Evolutionary conservation across 2,797 vertebrate species (phyloP).

Genomic region (Rhabdophis nuchalis): DNA sequence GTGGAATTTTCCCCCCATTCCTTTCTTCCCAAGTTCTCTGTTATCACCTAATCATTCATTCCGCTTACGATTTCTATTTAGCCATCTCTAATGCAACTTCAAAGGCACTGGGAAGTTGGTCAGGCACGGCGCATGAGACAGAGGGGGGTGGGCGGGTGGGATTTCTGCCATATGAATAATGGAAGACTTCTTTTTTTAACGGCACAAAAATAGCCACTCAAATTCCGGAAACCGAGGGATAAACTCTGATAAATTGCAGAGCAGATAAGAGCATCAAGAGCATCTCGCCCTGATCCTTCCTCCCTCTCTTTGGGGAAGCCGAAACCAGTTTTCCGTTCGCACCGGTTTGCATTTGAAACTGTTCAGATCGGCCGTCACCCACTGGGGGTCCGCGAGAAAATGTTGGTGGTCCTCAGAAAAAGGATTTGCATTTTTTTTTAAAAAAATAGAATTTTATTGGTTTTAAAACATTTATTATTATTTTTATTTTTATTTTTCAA

Average conservation of each 20-base stretch:
- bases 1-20: conserved; percentile 67
- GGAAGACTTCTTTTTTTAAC: conserved; percentile 62
- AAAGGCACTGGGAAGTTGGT: conserved; percentile 72
- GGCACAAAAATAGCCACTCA: conserved; percentile 72
- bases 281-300: conserved; percentile 2
- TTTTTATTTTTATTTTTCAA: no score
- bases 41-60: conserved; percentile 82
- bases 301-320: neutral
- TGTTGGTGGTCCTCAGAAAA: no score
- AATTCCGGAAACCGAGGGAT: conserved; percentile 61
- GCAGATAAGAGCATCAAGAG: conserved; percentile 41
- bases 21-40: conserved; percentile 68
- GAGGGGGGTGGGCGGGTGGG: conserved; percentile 19
- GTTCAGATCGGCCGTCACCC: no score
- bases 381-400: no score
- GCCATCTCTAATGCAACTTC: conserved; percentile 75
- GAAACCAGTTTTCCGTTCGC: neutral
- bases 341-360: neutral
- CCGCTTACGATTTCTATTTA: conserved; percentile 66
- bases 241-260: conserved; percentile 56
- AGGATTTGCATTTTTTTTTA: no score
- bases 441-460: no score
- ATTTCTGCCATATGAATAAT: conserved; percentile 62
- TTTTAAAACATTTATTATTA: no score
- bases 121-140: conserved; percentile 59